These are phyloP conservation scores for Eudyptes chrysolophus DNA, from an alignment of 2,113 vertebrate genomes.

Conservation along the genomic window DNA sequence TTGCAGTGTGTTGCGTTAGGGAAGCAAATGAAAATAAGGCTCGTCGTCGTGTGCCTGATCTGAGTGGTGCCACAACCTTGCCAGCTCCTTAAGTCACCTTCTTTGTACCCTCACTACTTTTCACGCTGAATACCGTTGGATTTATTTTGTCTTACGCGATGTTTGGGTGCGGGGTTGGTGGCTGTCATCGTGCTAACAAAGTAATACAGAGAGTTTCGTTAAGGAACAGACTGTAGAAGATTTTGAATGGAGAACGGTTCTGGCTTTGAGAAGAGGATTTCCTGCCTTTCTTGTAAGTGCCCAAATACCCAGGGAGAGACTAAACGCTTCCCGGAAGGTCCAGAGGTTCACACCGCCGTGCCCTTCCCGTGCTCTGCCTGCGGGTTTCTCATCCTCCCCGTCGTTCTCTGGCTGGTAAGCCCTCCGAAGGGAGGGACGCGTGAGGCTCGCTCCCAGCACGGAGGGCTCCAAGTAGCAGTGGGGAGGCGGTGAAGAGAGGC, in stretches of 20 bases:
- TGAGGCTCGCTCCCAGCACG: fast-evolving
- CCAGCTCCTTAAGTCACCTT: neutral
- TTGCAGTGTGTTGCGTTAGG: neutral
- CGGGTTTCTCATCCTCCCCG: neutral
- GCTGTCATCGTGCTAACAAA: neutral
- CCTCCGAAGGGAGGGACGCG: fast-evolving
- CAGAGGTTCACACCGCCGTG: fast-evolving
- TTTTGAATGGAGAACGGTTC: neutral
- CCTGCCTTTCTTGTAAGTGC: neutral
- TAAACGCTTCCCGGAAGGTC: neutral
- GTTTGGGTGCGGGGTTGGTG: neutral
- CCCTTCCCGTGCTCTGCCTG: fast-evolving
- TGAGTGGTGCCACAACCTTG: neutral
- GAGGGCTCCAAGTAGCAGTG: neutral
- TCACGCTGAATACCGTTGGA: fast-evolving
- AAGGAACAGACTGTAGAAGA: neutral
- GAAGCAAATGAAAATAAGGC: neutral
- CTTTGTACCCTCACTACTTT: neutral
- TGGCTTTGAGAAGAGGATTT: neutral
- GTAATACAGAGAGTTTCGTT: neutral
- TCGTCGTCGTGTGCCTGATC: fast-evolving
- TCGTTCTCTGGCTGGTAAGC: fast-evolving
- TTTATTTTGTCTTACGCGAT: fast-evolving
- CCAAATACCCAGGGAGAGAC: neutral
- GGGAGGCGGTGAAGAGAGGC: neutral